phyloP scores from a whole-genome alignment of 2,888 invertebrate species.

The Seira ritae region DNA sequence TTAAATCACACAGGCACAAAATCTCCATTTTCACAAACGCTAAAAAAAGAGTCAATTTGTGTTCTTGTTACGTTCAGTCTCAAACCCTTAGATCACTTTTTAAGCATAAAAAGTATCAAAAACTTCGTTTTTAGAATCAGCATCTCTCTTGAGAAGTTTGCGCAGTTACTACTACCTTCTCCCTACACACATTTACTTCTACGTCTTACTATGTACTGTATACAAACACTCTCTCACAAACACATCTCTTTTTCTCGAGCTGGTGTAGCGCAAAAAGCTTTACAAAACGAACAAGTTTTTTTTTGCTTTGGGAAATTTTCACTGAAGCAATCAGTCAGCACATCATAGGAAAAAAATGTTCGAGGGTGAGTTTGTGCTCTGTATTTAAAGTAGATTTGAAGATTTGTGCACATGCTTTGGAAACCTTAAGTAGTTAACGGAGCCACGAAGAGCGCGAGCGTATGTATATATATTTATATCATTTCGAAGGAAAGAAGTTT shows the following conservation, averaged over 20 bases:
- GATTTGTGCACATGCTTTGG: constrained; percentile 35
- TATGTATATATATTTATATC: neutral
- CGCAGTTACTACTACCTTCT: neutral
- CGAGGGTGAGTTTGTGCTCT: constrained; percentile 2
- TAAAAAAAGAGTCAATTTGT: constrained; percentile 6
- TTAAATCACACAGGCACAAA: constrained; percentile 10
- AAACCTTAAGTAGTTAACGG: constrained; percentile 33
- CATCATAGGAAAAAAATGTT: constrained; percentile 5
- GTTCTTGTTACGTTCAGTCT: neutral
- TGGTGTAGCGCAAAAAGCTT: neutral
- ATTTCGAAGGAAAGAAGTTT: neutral
- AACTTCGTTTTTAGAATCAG: constrained; percentile 2
- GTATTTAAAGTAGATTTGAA: constrained; percentile 39
- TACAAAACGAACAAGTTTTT: neutral
- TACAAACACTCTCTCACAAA: too few relatives aligned
- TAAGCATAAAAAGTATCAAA: neutral
- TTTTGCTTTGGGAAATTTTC: neutral
- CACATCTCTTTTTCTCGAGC: too few relatives aligned
- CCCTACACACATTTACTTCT: neutral
- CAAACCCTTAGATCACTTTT: constrained; percentile 3
- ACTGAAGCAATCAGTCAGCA: constrained; percentile 6
- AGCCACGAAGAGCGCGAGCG: neutral
- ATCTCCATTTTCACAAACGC: neutral
- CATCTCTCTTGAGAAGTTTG: neutral
- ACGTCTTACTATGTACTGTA: too few relatives aligned